Percentiles rank a stretch among this genome's conserved stretches.
These are phyloP conservation scores for Buathra laborator DNA, from an alignment of 2,888 invertebrate genomes.

Conservation along the genomic window DNA sequence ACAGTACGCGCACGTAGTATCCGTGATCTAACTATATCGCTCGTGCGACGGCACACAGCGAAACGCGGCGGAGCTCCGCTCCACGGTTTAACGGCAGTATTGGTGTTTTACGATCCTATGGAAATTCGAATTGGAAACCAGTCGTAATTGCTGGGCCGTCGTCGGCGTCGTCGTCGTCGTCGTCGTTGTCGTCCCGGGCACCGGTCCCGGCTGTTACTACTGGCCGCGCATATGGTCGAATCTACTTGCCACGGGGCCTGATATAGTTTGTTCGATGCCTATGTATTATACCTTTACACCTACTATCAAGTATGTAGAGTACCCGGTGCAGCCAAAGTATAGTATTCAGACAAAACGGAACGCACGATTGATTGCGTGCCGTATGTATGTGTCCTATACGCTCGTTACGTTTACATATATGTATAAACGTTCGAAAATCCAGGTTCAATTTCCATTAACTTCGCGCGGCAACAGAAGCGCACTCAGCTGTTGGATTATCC, in stretches of 20 bases:
- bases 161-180: neutral
- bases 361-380: slow-evolving; percentile 8
- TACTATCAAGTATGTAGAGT: slow-evolving; percentile 8
- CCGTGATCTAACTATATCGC: neutral
- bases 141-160: slow-evolving; percentile 68
- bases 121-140: slow-evolving; percentile 71
- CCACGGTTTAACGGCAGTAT: slow-evolving; percentile 56
- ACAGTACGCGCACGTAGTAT: slow-evolving; percentile 62
- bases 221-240: slow-evolving; percentile 25
- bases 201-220: slow-evolving; percentile 34
- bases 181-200: slow-evolving; percentile 28
- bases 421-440: neutral
- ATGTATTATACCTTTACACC: slow-evolving; percentile 18
- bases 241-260: slow-evolving; percentile 45
- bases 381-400: neutral
- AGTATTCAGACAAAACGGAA: slow-evolving; percentile 10
- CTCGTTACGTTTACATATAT: neutral
- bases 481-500: neutral
- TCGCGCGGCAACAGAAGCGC: neutral
- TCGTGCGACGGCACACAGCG: neutral
- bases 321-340: neutral
- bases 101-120: slow-evolving; percentile 69
- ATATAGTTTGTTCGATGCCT: slow-evolving; percentile 21
- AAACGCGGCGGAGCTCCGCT: neutral
- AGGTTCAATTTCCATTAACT: slow-evolving; percentile 4